Conservation (phyloP, 2,113 vertebrate genomes). For the Perca flavescens region DNA sequence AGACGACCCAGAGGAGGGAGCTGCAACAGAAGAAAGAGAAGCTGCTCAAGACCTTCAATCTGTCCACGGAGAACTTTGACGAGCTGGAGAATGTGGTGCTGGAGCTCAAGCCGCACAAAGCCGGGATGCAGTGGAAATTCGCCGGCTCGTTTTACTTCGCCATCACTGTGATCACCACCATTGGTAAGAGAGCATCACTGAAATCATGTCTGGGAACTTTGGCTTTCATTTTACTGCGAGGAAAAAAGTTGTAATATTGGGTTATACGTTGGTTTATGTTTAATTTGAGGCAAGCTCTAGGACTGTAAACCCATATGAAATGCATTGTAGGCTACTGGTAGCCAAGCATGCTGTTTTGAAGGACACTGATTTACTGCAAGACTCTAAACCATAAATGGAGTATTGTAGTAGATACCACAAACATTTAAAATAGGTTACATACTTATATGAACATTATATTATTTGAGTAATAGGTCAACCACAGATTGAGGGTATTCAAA, state of each 20-base stretch:
- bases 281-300: neutral
- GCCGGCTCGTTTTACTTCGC: constrained; percentile 97
- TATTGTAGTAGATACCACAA: neutral
- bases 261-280: neutral
- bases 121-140: constrained; percentile 95
- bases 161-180: constrained; percentile 98
- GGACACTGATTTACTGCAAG: neutral
- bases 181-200: constrained; percentile 84
- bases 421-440: neutral
- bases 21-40: constrained; percentile 84
- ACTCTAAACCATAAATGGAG: neutral
- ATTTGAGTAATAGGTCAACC: neutral
- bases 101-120: constrained; percentile 94
- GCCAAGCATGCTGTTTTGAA: neutral
- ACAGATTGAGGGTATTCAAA: neutral
- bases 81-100: constrained; percentile 91
- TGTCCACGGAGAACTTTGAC: constrained; percentile 87
- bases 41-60: constrained; percentile 90
- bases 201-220: neutral
- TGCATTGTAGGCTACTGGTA: too few relatives aligned
- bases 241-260: constrained; percentile 2
- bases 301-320: neutral
- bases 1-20: constrained; percentile 84
- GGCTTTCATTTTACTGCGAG: neutral
- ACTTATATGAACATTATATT: neutral